Conservation (phyloP, 1,140 invertebrate species). For the Meloidogyne floridensis region DNA sequence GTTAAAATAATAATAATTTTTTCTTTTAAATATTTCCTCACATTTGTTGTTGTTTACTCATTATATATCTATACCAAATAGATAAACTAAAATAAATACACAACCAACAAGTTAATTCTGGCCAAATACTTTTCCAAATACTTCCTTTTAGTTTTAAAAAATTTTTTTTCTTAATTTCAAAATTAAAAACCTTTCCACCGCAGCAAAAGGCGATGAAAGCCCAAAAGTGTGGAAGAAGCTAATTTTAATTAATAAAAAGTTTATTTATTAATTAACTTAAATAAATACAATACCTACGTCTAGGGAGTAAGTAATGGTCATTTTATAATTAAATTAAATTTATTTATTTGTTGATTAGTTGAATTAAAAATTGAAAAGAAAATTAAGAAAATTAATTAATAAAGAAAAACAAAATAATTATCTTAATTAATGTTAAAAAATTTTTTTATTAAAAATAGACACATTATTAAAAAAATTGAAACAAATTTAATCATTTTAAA, state of each 20-base stretch:
- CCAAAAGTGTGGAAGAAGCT: constrained; percentile 57
- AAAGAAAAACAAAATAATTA: no score
- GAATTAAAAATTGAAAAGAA: not conserved
- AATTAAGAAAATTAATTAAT: not conserved
- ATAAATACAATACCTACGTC: constrained; percentile 45
- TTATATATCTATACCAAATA: constrained; percentile 50
- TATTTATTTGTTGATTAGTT: no score
- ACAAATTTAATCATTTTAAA: no score
- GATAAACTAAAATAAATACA: constrained; percentile 51
- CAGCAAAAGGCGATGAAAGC: constrained; percentile 58
- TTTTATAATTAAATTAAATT: constrained; percentile 14
- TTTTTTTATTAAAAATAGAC: no score
- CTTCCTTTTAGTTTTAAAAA: constrained; percentile 1
- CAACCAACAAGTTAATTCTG: constrained; percentile 60
- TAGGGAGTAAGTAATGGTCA: constrained; percentile 66
- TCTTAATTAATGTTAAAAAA: no score
- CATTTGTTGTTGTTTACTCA: constrained; percentile 57
- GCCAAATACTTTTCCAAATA: constrained; percentile 66
- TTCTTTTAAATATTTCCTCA: constrained; percentile 23
- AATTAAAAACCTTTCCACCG: constrained; percentile 71
- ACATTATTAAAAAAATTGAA: no score
- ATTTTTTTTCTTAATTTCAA: not conserved
- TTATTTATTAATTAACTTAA: not conserved
- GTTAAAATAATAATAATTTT: constrained; percentile 2
- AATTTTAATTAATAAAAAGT: not conserved